Evolutionary conservation across 2,888 invertebrate genomes (phyloP), one percentile per base, ranked within the genome.

Genomic region (Itoplectis maculator): DNA sequence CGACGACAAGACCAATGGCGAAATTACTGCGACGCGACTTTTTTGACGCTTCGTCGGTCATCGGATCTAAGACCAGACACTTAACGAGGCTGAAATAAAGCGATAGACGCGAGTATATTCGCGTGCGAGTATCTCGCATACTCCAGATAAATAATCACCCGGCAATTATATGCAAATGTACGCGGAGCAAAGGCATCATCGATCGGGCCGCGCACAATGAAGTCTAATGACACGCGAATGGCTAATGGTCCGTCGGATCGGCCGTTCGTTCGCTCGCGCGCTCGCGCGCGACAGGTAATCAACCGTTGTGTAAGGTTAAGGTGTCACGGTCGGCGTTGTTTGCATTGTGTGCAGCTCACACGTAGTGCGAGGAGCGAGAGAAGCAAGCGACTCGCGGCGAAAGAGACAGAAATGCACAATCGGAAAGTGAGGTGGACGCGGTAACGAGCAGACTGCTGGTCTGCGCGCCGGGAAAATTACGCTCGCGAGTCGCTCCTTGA

Each of bases 311-410:
- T 88, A 89, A 91, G 91, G 91, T 91, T 89, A 91, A 88, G 90
- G 88, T 91, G 91, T 90, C 91, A 91, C 84, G 91, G 91, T 87
- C 90, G 88, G 85, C 83, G 86, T 87, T 90, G 90, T 90, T 90
- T 89, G 88, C 88, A 87, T 88, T 87, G 79, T 77, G 37, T 47
- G 40, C 61, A 69, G 63, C 61, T 13, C 56, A 42, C n/a, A 5
- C 29, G 29, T 3, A 5, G 29, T 29, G 29, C 29, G 29, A 29
- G 29, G 29, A 29, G 29, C 29, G 29, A 29, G 29, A 69, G 23
- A 13, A 63, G 1, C 35, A 40, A 69, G 61, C 20, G 20, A 23
- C 42, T 63, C 11, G 56, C 47, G 37, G 47, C 18, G n/a, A 61
- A 42, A 69, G 29, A 29, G 51, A 59, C 42, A 42, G 20, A 54